phyloP scores from a whole-genome alignment of 2,797 vertebrate species.

The Bucorvus abyssinicus region DNA sequence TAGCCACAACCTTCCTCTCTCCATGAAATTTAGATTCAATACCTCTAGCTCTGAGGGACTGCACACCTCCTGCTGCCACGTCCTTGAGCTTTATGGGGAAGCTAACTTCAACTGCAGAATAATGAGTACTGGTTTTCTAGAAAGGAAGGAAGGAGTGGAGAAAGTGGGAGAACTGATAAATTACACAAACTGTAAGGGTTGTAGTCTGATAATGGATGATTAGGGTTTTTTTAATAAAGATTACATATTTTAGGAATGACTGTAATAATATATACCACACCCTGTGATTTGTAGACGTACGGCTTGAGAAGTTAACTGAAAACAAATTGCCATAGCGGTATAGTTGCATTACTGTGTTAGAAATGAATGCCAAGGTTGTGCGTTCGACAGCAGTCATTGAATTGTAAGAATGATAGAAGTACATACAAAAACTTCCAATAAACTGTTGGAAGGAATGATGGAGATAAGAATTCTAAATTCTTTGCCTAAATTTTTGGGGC shows the following conservation, averaged over 20 bases:
- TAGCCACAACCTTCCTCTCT: not conserved
- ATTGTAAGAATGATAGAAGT: not conserved
- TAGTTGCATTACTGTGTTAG: not conserved
- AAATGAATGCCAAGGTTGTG: not conserved
- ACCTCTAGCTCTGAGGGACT: not conserved
- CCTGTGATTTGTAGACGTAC: not conserved
- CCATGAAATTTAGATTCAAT: not conserved
- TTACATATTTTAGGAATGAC: not conserved
- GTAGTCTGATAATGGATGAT: not conserved
- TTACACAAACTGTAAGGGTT: not conserved
- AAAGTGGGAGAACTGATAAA: not conserved
- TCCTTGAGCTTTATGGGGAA: not conserved
- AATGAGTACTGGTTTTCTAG: not conserved
- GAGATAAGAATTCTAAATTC: not conserved
- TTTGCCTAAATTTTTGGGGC: not conserved
- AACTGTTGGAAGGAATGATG: not conserved
- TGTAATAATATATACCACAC: not conserved
- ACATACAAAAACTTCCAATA: not conserved
- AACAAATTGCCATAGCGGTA: not conserved
- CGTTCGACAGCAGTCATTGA: not conserved
- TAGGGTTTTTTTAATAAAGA: not conserved
- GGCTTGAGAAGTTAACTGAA: not conserved
- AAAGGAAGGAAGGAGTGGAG: not conserved
- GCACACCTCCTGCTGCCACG: not conserved
- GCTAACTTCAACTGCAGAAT: not conserved